Conservation (phyloP, 2,888 invertebrate species). For the Cantharis rustica region DNA sequence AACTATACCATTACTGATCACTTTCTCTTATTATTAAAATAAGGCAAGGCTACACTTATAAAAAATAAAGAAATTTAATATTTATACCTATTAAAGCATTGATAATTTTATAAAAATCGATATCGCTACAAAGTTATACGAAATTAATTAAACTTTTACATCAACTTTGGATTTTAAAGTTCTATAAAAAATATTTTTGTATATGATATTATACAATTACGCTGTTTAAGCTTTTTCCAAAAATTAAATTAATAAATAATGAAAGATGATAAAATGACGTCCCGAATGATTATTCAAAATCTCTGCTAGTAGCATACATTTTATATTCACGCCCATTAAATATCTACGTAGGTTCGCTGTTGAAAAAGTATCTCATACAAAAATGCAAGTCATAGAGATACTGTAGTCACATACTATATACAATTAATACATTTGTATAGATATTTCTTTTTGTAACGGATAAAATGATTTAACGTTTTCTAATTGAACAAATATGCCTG, state of each 20-base stretch:
- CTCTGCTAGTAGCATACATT: background rate
- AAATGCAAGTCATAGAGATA: constrained; percentile 31
- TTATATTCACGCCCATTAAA: constrained; percentile 28
- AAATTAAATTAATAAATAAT: background rate
- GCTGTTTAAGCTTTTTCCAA: too few relatives aligned
- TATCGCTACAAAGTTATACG: too few relatives aligned
- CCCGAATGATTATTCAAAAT: constrained; percentile 26
- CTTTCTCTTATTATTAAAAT: too few relatives aligned
- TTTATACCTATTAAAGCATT: too few relatives aligned
- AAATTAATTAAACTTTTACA: too few relatives aligned
- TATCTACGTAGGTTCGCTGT: constrained; percentile 10
- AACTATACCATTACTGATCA: too few relatives aligned
- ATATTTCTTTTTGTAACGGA: constrained; percentile 21
- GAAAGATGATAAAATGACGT: constrained; percentile 8
- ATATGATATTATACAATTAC: too few relatives aligned
- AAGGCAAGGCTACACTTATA: too few relatives aligned
- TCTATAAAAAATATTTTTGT: too few relatives aligned
- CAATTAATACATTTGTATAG: constrained; percentile 25
- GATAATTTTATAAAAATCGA: too few relatives aligned
- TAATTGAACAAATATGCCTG: constrained; percentile 1
- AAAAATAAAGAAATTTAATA: too few relatives aligned
- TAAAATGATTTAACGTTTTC: constrained; percentile 22
- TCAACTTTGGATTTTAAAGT: too few relatives aligned
- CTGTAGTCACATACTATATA: constrained; percentile 18
- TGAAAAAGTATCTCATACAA: constrained; percentile 22